Conservation (phyloP, 2,888 invertebrate species). For the Caenorhabditis uteleia region DNA sequence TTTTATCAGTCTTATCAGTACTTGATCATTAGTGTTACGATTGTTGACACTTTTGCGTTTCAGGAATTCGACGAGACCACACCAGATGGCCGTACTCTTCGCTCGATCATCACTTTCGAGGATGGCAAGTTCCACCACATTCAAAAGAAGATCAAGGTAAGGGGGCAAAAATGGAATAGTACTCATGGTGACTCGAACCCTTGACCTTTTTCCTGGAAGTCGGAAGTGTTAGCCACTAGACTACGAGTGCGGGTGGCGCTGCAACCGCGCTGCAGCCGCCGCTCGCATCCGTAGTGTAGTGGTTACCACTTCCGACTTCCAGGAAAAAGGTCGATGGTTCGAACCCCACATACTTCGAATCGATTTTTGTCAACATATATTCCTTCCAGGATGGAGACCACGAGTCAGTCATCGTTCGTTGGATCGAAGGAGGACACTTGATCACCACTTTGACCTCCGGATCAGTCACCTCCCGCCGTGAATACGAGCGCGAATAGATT, state of each 20-base stretch:
- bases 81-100: constrained; percentile 55
- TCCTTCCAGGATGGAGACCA: constrained; percentile 43
- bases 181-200: too few species aligned
- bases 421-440: constrained; percentile 49
- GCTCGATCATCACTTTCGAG: constrained; percentile 38
- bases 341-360: too few species aligned
- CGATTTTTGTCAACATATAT: constrained; percentile 15
- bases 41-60: neutral
- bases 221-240: too few species aligned
- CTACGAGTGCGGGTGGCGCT: too few species aligned
- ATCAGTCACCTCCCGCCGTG: constrained; percentile 42
- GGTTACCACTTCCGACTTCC: too few species aligned
- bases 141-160: constrained; percentile 52
- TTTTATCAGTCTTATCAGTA: neutral
- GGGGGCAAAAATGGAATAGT: neutral
- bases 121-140: constrained; percentile 53
- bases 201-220: neutral
- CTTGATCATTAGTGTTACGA: neutral
- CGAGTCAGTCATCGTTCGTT: constrained; percentile 49
- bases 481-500: constrained; percentile 44
- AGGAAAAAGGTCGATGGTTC: too few species aligned
- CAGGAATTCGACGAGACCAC: constrained; percentile 59
- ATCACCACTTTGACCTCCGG: constrained; percentile 44
- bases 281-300: too few species aligned
- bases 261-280: too few species aligned